phyloP scores from a whole-genome alignment of 2,797 vertebrate species.

The Paedocypris micromegethes region DNA sequence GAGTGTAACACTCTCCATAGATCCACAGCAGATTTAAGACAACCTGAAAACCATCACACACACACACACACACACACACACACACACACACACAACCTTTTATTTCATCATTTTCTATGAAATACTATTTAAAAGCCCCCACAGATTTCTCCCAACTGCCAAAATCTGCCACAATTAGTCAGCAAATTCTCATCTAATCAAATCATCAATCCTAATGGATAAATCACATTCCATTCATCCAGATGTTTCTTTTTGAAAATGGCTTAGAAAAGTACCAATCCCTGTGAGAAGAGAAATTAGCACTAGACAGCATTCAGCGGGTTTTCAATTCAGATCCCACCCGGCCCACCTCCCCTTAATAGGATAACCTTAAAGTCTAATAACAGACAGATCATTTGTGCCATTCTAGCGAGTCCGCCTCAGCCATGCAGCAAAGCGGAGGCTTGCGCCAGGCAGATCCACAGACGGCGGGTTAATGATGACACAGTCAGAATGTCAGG shows the following conservation, averaged over 20 bases:
- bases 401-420: slow-evolving; percentile 39
- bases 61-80: too few species aligned
- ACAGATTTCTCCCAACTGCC: too few species aligned
- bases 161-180: too few species aligned
- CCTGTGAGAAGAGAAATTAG: slow-evolving; percentile 42
- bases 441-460: slow-evolving; percentile 32
- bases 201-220: too few species aligned
- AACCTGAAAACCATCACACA: neutral
- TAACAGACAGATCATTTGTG: slow-evolving; percentile 49
- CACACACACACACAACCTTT: too few species aligned
- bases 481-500: slow-evolving; percentile 53
- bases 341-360: slow-evolving; percentile 42
- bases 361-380: slow-evolving; percentile 47
- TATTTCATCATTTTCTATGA: too few species aligned
- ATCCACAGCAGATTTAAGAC: neutral
- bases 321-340: slow-evolving; percentile 38
- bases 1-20: neutral
- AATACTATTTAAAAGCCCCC: too few species aligned
- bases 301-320: slow-evolving; percentile 37
- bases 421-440: slow-evolving; percentile 44
- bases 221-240: too few species aligned
- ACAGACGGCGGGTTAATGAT: slow-evolving; percentile 49
- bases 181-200: too few species aligned
- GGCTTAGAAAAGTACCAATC: slow-evolving; percentile 24
- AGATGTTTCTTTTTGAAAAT: slow-evolving; percentile 16